These are phyloP conservation scores for Sylvicola fuscatus DNA, from an alignment of 2,888 invertebrate genomes.

Conservation along the genomic window DNA sequence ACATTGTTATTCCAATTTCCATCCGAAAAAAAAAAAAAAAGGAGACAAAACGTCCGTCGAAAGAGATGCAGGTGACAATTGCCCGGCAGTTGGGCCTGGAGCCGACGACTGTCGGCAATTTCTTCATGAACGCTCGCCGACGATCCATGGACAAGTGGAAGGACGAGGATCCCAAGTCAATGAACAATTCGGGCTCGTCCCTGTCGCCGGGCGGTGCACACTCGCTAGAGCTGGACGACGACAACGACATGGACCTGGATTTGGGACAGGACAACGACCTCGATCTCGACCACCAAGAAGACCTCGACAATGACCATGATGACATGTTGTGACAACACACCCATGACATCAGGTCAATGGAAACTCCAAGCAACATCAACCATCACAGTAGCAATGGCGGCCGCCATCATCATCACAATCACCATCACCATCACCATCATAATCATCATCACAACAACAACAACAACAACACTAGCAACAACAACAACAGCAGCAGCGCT, in stretches of 20 bases:
- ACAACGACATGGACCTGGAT: slow-evolving; percentile 18
- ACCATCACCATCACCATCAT: slow-evolving; percentile 5
- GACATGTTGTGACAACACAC: slow-evolving; percentile 14
- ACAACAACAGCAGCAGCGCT: slow-evolving; percentile 7
- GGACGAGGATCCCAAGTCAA: slow-evolving; percentile 36
- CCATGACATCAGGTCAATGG: slow-evolving; percentile 3
- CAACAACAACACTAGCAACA: slow-evolving; percentile 7
- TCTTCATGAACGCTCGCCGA: slow-evolving; percentile 99
- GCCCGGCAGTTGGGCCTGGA: slow-evolving; percentile 91
- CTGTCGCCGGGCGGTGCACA: slow-evolving; percentile 15
- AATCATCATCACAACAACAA: slow-evolving; percentile 8
- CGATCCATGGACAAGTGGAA: slow-evolving; percentile 98
- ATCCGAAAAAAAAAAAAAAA: slow-evolving; percentile 27
- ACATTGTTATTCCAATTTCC: not conserved
- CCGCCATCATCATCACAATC: slow-evolving; percentile 6
- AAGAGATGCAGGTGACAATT: slow-evolving; percentile 99
- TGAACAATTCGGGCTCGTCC: slow-evolving; percentile 5
- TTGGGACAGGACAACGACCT: slow-evolving; percentile 12
- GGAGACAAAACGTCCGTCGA: slow-evolving; percentile 98
- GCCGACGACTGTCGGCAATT: slow-evolving; percentile 96
- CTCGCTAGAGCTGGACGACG: slow-evolving; percentile 19
- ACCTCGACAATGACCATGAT: slow-evolving; percentile 9
- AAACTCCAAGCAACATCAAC: slow-evolving; percentile 5
- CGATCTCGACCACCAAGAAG: slow-evolving; percentile 5
- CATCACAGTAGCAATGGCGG: slow-evolving; percentile 5